phyloP scores from a whole-genome alignment of 2,113 vertebrate genomes.

The Nesoenas mayeri region DNA sequence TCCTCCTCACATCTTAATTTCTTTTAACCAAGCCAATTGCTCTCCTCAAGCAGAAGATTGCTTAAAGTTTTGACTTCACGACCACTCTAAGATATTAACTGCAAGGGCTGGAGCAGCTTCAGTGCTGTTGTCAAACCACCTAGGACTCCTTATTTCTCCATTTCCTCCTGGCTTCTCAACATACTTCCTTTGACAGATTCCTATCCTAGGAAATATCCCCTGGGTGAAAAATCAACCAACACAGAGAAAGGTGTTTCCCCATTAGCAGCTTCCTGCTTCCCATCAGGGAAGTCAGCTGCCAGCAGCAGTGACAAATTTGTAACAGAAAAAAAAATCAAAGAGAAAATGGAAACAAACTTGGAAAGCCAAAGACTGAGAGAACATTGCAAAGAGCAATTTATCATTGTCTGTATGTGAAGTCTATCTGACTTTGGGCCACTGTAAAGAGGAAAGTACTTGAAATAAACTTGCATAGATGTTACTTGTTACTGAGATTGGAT shows the following conservation, averaged over 20 bases:
- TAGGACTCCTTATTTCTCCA: background rate
- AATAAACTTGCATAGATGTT: background rate
- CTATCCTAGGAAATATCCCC: background rate
- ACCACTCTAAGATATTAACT: background rate
- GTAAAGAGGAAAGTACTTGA: background rate
- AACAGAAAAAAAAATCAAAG: background rate
- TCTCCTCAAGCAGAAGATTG: background rate
- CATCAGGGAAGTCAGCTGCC: background rate
- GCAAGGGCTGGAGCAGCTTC: background rate
- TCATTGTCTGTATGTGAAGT: background rate
- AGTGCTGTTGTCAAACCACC: background rate
- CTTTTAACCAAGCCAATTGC: background rate
- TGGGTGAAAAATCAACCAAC: background rate
- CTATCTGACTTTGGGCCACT: background rate
- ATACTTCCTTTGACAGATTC: conserved; percentile 12
- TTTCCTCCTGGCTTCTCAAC: background rate
- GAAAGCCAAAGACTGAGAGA: background rate
- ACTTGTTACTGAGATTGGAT: background rate
- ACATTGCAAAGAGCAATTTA: background rate
- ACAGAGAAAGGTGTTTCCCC: background rate
- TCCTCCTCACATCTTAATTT: background rate
- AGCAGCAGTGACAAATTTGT: background rate
- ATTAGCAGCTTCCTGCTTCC: background rate
- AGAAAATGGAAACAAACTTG: background rate
- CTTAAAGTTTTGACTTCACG: background rate